Conservation (phyloP, 2,113 vertebrate species). For the Geococcyx californianus region DNA sequence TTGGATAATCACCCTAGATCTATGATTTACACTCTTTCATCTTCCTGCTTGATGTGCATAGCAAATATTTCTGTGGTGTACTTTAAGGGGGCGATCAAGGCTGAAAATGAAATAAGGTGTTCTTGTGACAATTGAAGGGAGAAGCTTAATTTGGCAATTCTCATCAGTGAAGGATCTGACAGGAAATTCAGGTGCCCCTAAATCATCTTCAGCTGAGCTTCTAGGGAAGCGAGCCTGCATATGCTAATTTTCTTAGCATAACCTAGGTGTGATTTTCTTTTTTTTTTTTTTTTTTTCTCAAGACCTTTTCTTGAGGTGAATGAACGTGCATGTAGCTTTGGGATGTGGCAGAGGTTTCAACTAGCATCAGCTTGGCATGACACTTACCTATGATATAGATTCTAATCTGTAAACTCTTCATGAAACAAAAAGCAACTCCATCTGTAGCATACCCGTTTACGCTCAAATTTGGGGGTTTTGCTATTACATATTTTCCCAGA, state of each 20-base stretch:
- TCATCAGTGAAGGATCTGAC: neutral
- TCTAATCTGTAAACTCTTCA: neutral
- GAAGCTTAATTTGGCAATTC: constrained; percentile 43
- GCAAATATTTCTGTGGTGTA: constrained; percentile 42
- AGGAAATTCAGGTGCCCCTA: constrained; percentile 34
- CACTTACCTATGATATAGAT: fast-evolving
- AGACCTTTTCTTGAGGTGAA: neutral
- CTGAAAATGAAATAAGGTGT: constrained; percentile 7
- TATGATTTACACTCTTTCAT: constrained; percentile 24
- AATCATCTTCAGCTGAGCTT: constrained; percentile 8
- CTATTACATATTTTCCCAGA: fast-evolving
- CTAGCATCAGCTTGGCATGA: neutral
- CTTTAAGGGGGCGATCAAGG: constrained; percentile 55
- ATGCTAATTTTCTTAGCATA: neutral
- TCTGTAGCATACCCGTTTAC: neutral
- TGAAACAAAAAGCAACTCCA: neutral
- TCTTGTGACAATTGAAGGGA: constrained; percentile 10
- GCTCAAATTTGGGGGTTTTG: neutral
- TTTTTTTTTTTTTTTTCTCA: neutral
- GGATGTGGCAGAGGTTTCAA: neutral
- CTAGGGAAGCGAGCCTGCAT: neutral
- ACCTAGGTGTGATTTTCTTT: neutral
- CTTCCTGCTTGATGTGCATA: constrained; percentile 9
- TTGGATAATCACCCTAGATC: constrained; percentile 29
- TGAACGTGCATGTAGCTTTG: fast-evolving